Conservation (phyloP, 2,113 vertebrate species). For the Sander vitreus region DNA sequence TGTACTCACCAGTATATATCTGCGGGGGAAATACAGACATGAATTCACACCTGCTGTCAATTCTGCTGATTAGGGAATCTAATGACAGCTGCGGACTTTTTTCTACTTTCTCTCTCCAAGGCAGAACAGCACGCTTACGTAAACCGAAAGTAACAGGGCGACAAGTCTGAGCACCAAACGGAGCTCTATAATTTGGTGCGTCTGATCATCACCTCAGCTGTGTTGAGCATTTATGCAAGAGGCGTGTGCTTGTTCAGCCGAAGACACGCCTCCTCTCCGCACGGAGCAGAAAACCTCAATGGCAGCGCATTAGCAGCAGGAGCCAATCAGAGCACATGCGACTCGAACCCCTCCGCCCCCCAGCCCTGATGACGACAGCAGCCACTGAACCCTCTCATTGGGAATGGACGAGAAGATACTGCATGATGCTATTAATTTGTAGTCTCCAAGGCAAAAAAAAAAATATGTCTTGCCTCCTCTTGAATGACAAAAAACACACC, state of each 20-base stretch:
- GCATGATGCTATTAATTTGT: slow-evolving; percentile 74
- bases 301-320: slow-evolving; percentile 60
- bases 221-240: slow-evolving; percentile 69
- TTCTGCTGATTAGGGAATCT: slow-evolving; percentile 55
- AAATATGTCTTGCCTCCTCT: slow-evolving; percentile 45
- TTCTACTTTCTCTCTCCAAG: neutral
- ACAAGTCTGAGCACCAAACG: neutral
- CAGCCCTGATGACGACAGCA: slow-evolving; percentile 71
- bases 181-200: slow-evolving; percentile 26
- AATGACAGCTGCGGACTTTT: slow-evolving; percentile 15
- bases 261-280: slow-evolving; percentile 70
- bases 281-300: slow-evolving; percentile 75
- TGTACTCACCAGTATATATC: slow-evolving; percentile 80
- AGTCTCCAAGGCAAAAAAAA: slow-evolving; percentile 75
- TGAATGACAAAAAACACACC: slow-evolving; percentile 52
- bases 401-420: slow-evolving; percentile 44
- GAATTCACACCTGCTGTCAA: slow-evolving; percentile 79
- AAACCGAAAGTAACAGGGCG: slow-evolving; percentile 34
- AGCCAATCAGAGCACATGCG: slow-evolving; percentile 74
- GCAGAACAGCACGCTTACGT: neutral
- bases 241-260: slow-evolving; percentile 66
- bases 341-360: neutral
- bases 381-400: slow-evolving; percentile 58
- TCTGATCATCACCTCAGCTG: slow-evolving; percentile 50
- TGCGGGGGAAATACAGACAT: slow-evolving; percentile 82